Conservation (phyloP, 2,113 vertebrate genomes). For the Oenanthe melanoleuca region DNA sequence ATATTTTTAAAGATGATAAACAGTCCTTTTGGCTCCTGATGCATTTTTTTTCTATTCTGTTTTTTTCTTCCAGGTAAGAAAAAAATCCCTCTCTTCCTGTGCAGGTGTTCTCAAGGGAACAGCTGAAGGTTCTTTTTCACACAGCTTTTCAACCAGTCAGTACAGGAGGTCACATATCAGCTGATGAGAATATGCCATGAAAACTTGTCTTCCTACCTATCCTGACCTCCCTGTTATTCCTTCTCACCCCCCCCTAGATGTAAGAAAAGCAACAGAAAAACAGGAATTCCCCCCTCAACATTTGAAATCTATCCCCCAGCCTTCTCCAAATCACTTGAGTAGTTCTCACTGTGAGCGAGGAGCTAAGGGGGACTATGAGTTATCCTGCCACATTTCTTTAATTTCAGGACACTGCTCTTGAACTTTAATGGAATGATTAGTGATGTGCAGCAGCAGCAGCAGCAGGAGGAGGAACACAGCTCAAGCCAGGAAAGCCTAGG, state of each 20-base stretch:
- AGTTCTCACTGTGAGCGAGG: not conserved
- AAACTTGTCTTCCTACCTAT: not conserved
- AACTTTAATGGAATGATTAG: not conserved
- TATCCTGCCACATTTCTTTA: not conserved
- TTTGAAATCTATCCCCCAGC: not conserved
- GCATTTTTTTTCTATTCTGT: not conserved
- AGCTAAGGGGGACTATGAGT: not conserved
- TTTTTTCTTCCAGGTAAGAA: not conserved
- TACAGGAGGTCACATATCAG: not conserved
- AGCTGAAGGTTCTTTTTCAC: not conserved
- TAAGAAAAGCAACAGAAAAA: not conserved
- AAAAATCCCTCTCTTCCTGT: not conserved
- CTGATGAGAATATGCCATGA: not conserved
- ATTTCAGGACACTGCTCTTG: not conserved
- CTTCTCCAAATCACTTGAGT: not conserved
- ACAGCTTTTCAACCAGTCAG: not conserved
- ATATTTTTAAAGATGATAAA: not conserved
- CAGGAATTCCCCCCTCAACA: not conserved
- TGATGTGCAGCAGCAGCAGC: not conserved
- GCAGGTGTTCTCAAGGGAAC: not conserved
- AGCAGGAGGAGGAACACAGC: not conserved
- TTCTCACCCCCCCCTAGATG: not conserved
- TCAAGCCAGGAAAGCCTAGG: not conserved
- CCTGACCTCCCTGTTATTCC: not conserved
- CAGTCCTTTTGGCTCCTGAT: not conserved